Base-by-base conservation (phyloP, 1,140 invertebrate genomes). In the Bombus waltoni region DNA sequence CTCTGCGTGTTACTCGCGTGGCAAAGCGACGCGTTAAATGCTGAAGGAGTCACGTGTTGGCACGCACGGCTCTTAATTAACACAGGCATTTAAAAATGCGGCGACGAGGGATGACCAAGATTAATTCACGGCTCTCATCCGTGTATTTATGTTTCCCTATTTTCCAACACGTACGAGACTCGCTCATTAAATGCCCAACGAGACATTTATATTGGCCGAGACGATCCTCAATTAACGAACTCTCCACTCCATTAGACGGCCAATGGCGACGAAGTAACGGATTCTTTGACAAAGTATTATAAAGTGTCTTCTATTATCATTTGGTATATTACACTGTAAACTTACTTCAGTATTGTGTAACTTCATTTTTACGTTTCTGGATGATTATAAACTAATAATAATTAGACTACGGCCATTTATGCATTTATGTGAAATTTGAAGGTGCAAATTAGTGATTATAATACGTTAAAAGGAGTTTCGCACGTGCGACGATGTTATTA, bases 151-250 rank as follows among this genome's bases (percentile, higher is more conserved):
- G 78, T 65, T 77, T 82, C 73, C 62, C 65, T 47, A 76, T 88
- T 82, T 87, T 70, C 79, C 80, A 35, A 57, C 85, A 62, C 44
- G 38, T 76, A 3, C 53, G 28, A 62, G 42, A 32, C 47, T 13
- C 35, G 71, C 53, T 47, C 81, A 53, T 18, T 70, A 70, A 88
- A 83, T 62, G 76, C 42, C 74, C 79, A 44, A 62, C 47, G 71
- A 35, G 57, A 38, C 53, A 35, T 88, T 81, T 81, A 75, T 77
- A 85, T 88, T 74, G 74, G 68, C 44, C 65, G 59, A 15, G 86
- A 76, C 86, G 62, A 71, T 77, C 66, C 82, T 88, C 88, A 88
- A 89, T 88, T 89, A 88, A 89, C 77, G 81, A 73, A 73, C 77
- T 70, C 75, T 77, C 72, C 32, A 53, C 86, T 84, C 70, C 53